Evolutionary conservation across 2,888 invertebrate genomes (phyloP), one percentile per base, ranked within the genome.

Genomic region (Neoascia interrupta): DNA sequence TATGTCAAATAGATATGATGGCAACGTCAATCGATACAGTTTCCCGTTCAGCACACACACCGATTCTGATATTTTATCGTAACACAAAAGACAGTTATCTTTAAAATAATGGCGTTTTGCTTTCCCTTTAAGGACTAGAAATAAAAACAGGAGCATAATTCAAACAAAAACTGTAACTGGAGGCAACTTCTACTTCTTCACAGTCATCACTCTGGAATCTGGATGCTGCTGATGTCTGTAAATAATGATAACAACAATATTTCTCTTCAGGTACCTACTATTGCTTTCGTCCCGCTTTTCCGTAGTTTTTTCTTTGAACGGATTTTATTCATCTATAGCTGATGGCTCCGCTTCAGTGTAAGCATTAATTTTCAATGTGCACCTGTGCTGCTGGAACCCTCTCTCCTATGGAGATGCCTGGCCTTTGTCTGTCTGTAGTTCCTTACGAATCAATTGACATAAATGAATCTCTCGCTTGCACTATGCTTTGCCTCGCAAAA

Each of bases 341-440:
- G 23, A n/a, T 23, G 18, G 6, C 26, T 31, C 36, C 41, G 43
- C 36, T 28, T 15, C 18, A 21, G 19, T 60, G 58, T 51, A 61
- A 61, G 79, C 64, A 79, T 79, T 66, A 54, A 79, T 66, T 79
- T 54, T 37, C 41, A 49, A 66, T n/a, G n/a, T 72, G 79, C 79
- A 79, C 66, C 79, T 79, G 79, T 79, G 66, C 58, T 51, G 37
- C 31, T 54, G 8, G 47, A 66, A 31, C 18, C 26, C 36, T 43
- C 45, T 34, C 37, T 49, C 43, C 41, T 23, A 15, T 41, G 56
- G 4, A 6, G 31, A 4, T 31, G 31, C 56, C 23, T 53, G 41
- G 39, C 26, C 43, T 43, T 56, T 49, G 31, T 61, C 64, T 54
- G 74, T 68, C 74, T 49, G 31, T 28, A 70, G 70, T 60, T 70